phyloP scores from a whole-genome alignment of 2,113 vertebrate genomes.

The Hippocampus guttulatus region DNA sequence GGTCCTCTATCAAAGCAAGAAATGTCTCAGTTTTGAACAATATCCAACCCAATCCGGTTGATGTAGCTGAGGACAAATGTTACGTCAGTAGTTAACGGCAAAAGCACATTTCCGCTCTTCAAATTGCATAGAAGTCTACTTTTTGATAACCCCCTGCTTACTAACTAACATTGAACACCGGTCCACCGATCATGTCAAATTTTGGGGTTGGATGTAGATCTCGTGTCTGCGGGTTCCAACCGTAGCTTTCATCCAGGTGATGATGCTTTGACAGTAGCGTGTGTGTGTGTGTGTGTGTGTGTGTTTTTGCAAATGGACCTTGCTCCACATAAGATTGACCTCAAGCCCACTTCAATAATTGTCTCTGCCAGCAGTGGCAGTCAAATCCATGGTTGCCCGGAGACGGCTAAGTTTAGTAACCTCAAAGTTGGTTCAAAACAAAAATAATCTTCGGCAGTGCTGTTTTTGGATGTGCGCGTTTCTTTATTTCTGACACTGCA shows the following conservation, averaged over 20 bases:
- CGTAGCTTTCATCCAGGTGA: slow-evolving; percentile 1
- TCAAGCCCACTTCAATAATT: slow-evolving; percentile 24
- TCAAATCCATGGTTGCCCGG: slow-evolving; percentile 18
- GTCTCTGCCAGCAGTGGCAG: slow-evolving; percentile 16
- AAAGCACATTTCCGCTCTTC: not conserved
- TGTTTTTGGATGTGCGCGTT: slow-evolving; percentile 57
- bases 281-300: slow-evolving; percentile 18
- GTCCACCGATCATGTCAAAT: too few relatives aligned
- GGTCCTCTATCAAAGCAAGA: too few relatives aligned
- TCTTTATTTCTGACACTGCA: slow-evolving; percentile 59
- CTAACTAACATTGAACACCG: too few relatives aligned
- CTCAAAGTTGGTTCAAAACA: slow-evolving; percentile 37
- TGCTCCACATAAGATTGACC: slow-evolving; percentile 9
- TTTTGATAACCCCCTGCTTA: too few relatives aligned
- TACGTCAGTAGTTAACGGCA: not conserved
- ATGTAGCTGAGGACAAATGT: not conserved
- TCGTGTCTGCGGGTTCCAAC: not conserved
- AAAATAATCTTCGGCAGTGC: slow-evolving; percentile 38
- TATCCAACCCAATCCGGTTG: not conserved
- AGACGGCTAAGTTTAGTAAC: slow-evolving; percentile 46
- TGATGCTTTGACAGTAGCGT: slow-evolving; percentile 18
- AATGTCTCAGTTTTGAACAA: too few relatives aligned
- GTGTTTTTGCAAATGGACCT: slow-evolving; percentile 16
- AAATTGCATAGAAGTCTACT: not conserved
- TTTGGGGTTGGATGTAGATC: not conserved